These are phyloP conservation scores for Ariopsis seemanni DNA, from an alignment of 2,113 vertebrate genomes.

Conservation along the genomic window DNA sequence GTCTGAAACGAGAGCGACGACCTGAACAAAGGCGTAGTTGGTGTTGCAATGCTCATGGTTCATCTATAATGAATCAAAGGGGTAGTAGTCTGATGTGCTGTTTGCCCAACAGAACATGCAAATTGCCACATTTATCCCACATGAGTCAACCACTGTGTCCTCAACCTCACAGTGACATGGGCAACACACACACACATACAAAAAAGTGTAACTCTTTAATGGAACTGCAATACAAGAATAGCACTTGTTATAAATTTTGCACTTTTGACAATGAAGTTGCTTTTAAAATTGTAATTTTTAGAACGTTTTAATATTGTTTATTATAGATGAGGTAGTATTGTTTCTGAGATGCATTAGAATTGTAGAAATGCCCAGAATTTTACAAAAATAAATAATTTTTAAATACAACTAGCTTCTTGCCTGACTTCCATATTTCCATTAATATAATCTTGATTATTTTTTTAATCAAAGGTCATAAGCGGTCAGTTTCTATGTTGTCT, in stretches of 20 bases:
- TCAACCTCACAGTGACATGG: conserved; percentile 35
- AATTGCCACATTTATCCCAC: conserved; percentile 62
- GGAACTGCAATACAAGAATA: not conserved
- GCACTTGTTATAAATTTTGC: conserved; percentile 1
- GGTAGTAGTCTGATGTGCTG: conserved; percentile 66
- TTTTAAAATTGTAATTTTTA: not conserved
- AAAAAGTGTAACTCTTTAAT: conserved; percentile 1
- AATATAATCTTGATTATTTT: not conserved
- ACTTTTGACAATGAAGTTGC: not conserved
- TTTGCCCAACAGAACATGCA: conserved; percentile 74
- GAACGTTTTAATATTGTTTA: not conserved
- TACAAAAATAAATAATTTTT: not conserved
- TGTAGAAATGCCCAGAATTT: not conserved
- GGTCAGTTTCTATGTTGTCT: not conserved
- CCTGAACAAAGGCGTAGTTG: conserved; percentile 70
- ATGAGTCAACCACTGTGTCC: conserved; percentile 18
- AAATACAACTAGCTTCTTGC: not conserved
- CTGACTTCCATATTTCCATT: not conserved
- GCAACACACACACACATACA: not conserved
- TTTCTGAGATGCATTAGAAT: not conserved
- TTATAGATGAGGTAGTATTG: not conserved
- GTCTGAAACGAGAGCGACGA: conserved; percentile 69
- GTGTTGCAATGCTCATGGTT: conserved; percentile 72
- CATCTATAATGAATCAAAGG: conserved; percentile 77
- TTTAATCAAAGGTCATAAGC: not conserved